Percentiles rank a stretch among this genome's conserved stretches.
phyloP scores from a whole-genome alignment of 2,797 vertebrate genomes.

The Pyrrhura leucotis region DNA sequence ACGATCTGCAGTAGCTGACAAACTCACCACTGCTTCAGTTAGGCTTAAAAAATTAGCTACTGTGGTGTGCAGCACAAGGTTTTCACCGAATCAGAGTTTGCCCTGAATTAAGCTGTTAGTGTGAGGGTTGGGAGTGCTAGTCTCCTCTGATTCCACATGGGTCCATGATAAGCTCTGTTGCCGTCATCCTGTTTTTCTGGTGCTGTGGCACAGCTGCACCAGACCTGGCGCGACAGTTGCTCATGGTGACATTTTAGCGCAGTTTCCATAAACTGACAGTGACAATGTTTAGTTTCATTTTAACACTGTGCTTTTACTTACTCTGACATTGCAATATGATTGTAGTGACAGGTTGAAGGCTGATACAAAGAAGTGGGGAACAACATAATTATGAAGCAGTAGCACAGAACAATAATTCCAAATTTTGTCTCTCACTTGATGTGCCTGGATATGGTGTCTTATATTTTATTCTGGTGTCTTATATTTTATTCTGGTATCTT shows the following conservation, averaged over 20 bases:
- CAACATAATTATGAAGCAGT: slow-evolving; percentile 19
- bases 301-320: slow-evolving; percentile 39
- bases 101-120: neutral
- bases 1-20: rapidly evolving
- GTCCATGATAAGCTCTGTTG: rapidly evolving
- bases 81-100: rapidly evolving
- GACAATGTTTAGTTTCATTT: slow-evolving; percentile 65
- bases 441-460: neutral
- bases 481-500: neutral
- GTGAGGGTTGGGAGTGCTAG: neutral
- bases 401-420: neutral
- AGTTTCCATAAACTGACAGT: slow-evolving; percentile 33
- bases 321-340: neutral
- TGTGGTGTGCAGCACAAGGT: neutral
- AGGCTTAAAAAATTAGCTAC: rapidly evolving
- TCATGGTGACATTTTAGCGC: slow-evolving; percentile 8
- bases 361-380: slow-evolving; percentile 47
- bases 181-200: neutral
- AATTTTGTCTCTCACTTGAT: neutral
- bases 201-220: neutral
- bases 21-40: rapidly evolving
- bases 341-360: slow-evolving; percentile 59
- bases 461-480: neutral
- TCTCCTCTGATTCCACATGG: rapidly evolving
- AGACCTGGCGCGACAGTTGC: neutral